Evolutionary conservation across 2,797 vertebrate genomes (phyloP).

Genomic region (Crypturellus tataupa): DNA sequence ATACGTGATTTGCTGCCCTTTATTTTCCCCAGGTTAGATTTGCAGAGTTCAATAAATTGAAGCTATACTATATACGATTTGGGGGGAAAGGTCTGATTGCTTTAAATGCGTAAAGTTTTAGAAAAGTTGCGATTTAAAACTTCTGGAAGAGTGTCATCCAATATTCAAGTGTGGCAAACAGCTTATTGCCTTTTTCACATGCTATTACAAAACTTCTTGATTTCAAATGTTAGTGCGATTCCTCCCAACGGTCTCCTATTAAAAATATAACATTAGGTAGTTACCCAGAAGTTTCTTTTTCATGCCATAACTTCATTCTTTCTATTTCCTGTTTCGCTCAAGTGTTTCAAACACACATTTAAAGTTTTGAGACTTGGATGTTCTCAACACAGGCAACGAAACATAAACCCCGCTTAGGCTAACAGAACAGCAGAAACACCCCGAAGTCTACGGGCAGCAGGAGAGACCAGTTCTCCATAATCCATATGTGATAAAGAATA

Average conservation of each 20-base stretch:
- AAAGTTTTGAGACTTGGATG: constrained; percentile 30
- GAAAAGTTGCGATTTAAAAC: constrained; percentile 23
- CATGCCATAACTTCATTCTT: constrained; percentile 13
- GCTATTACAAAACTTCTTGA: constrained; percentile 29
- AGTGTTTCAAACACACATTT: not conserved
- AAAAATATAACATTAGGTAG: not conserved
- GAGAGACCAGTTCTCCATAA: not conserved
- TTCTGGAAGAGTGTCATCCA: constrained; percentile 39
- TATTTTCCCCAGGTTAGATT: not conserved
- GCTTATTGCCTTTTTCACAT: constrained; percentile 20
- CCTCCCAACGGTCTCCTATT: not conserved
- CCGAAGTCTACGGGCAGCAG: not conserved
- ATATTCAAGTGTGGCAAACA: constrained; percentile 18
- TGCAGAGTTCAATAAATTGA: not conserved
- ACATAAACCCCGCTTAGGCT: not conserved
- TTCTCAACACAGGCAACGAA: not conserved
- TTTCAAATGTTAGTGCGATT: constrained; percentile 3
- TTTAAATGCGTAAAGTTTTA: constrained; percentile 16
- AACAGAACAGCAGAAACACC: not conserved
- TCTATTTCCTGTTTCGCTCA: constrained; percentile 1
- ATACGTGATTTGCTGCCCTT: not conserved
- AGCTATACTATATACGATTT: not conserved
- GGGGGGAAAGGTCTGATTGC: not conserved
- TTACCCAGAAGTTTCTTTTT: not conserved
- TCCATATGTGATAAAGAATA: not conserved